Evolutionary conservation across 2,113 vertebrate genomes (phyloP).

Genomic region (Pao palembangensis): DNA sequence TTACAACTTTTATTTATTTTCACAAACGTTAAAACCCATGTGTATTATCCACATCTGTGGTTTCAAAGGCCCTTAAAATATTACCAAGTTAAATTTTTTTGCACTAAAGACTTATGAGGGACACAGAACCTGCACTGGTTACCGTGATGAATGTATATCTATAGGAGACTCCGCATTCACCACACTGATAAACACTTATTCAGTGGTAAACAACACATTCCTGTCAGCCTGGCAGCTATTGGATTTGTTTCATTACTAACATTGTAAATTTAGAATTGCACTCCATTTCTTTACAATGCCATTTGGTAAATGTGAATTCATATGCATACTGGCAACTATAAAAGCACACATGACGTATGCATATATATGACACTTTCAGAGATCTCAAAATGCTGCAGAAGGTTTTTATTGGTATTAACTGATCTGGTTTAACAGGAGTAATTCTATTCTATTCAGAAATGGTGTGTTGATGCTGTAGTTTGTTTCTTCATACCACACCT

Average conservation of each 20-base stretch:
- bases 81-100: background rate
- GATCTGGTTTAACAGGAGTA: background rate
- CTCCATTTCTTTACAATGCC: background rate
- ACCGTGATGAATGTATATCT: slow-evolving; percentile 8
- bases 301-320: background rate
- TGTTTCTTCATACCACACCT: slow-evolving; percentile 35
- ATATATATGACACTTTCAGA: background rate
- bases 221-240: background rate
- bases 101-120: background rate
- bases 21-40: no score
- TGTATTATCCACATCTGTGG: no score
- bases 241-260: background rate
- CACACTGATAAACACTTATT: background rate
- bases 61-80: no score
- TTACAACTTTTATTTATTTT: no score
- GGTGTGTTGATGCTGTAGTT: slow-evolving; percentile 5
- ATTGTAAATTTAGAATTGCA: background rate
- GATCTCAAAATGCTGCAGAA: background rate
- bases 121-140: background rate
- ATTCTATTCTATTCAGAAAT: background rate
- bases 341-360: background rate
- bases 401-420: background rate
- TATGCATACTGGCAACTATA: background rate
- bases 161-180: background rate
- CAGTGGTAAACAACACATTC: background rate